Evolutionary conservation across 2,888 invertebrate species (phyloP).

Genomic region (Andrena trimmerana): DNA sequence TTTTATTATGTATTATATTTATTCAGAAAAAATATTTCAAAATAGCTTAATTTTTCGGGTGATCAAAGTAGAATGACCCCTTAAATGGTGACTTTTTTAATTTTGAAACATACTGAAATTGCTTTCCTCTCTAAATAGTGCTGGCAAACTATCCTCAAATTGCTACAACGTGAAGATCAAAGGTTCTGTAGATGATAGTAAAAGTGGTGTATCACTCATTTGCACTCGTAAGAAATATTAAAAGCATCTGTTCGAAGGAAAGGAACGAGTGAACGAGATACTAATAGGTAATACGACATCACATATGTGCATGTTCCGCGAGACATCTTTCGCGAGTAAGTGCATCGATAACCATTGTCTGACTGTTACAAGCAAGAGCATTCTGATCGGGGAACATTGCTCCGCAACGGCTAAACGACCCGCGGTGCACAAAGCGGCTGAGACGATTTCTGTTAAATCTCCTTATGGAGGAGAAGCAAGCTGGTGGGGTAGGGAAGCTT

Average conservation of each 20-base stretch:
- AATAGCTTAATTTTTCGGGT: too few relatives aligned
- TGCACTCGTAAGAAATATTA: not conserved
- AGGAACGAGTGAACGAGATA: not conserved
- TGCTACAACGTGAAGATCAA: not conserved
- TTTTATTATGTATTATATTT: too few relatives aligned
- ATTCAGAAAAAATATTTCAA: too few relatives aligned
- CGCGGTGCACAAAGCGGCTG: constrained; percentile 31
- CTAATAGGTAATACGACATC: constrained; percentile 6
- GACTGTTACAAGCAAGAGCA: constrained; percentile 24
- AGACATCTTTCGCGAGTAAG: constrained; percentile 3
- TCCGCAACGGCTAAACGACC: constrained; percentile 38
- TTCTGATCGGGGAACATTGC: constrained; percentile 42
- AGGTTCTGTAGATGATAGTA: too few relatives aligned
- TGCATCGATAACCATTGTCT: constrained; percentile 33
- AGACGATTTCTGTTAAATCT: constrained; percentile 51
- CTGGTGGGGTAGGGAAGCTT: not conserved
- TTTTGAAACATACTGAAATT: too few relatives aligned
- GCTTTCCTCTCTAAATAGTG: too few relatives aligned
- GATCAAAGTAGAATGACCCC: too few relatives aligned
- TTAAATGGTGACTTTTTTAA: too few relatives aligned
- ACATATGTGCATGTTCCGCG: not conserved
- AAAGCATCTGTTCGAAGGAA: not conserved
- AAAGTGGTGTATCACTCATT: not conserved
- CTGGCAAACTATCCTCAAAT: too few relatives aligned
- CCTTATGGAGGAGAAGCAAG: constrained; percentile 28